phyloP scores from a whole-genome alignment of 2,797 vertebrate species.

The Linurgus olivaceus region DNA sequence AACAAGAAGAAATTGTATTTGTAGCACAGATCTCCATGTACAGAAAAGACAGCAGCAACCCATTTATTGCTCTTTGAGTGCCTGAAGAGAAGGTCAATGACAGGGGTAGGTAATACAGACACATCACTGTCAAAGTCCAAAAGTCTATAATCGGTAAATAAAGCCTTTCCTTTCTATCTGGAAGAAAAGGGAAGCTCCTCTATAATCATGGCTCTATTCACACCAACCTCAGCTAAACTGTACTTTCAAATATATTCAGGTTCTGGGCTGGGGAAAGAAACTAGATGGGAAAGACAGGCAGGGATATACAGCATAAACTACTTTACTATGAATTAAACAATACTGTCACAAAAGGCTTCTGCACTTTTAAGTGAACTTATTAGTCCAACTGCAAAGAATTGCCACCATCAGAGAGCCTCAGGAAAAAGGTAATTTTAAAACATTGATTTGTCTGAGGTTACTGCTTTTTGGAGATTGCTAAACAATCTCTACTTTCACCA shows the following conservation, averaged over 20 bases:
- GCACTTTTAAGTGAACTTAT: background rate
- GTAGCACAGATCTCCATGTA: background rate
- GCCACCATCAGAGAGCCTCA: background rate
- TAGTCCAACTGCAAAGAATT: background rate
- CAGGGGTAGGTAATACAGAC: background rate
- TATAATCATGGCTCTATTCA: background rate
- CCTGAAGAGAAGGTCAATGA: background rate
- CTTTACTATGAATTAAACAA: background rate
- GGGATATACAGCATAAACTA: background rate
- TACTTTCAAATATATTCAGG: background rate
- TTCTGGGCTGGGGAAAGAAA: background rate
- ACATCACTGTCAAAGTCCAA: background rate
- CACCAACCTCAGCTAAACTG: background rate
- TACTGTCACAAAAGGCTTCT: background rate
- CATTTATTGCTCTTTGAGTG: background rate
- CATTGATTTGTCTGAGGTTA: background rate
- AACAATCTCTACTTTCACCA: background rate
- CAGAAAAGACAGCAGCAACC: background rate
- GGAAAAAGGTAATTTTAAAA: background rate
- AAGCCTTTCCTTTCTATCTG: background rate
- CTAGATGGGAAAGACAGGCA: background rate
- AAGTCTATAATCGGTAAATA: background rate
- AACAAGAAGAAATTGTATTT: background rate
- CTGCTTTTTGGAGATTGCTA: background rate
- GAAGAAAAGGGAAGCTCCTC: background rate